Base-by-base conservation (phyloP, 2,888 invertebrate genomes). In the Drosophila prostipennis region DNA sequence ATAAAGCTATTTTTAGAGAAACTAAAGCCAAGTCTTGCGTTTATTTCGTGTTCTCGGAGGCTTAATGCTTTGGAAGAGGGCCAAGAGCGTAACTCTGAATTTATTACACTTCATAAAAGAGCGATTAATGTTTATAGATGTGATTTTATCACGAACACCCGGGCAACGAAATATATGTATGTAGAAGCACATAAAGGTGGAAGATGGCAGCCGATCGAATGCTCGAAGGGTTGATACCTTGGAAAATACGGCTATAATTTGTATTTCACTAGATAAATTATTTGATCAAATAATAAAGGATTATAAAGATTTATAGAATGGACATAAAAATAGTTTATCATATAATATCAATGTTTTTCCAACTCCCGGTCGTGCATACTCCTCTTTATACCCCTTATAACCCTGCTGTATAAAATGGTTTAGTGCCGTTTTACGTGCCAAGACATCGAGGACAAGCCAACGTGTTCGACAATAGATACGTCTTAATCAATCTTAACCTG, bases 101-200 rank as follows among this genome's bases (percentile, higher is more conserved):
- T 84, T 84, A 84, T 89, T 87, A 73, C 85, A 87, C 89, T 87
- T 87, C 87, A 84, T 87, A 89, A 84, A 73, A 89, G 82, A 84
- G 79, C 84, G 89, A 89, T 84, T 84, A 87, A 87, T 79, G 79
- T 87, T 84, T 87, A 89, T 89, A 82, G 85, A 84, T 84, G 89
- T 87, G 89, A 89, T 84, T 87, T 79, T 61, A 81, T 74, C 89
- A 89, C 84, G 82, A 86, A 83, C 72, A 69, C 57, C 55, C 68
- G 46, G 42, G 70, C 56, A 36, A 29, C 45, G 72, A 60, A 52
- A 42, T 53, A 32, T 52, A 45, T 51, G 34, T 67, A 45, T 5
- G 34, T 37, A 23, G 10, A 32, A 8, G 16, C 19, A 37, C 46
- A 45, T 37, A 23, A 34, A 39, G 34, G 16, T 39, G 69, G 69